Base-by-base conservation (phyloP, 2,888 invertebrate genomes). In the Zaprionus bogoriensis region DNA sequence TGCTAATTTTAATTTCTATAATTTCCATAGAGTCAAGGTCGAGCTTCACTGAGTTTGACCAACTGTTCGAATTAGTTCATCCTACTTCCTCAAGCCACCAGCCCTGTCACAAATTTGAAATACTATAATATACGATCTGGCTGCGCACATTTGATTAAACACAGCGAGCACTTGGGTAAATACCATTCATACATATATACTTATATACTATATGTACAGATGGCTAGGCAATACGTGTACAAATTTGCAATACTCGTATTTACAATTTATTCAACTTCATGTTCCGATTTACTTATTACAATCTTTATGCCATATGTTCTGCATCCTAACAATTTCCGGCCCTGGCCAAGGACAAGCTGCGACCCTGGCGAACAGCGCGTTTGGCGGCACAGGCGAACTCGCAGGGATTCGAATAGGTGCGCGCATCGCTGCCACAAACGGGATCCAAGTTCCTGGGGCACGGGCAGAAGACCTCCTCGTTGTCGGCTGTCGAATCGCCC, bases 401-500 rank as follows among this genome's bases (percentile, higher is more conserved):
- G 57, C 89, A 89, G 2, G 12, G 19, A 64, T 88, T 90, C 28
- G 55, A n/a, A 52, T 89, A 89, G 14, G 50, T 71, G 0, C 2
- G 2, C 5, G 42, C 22, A 20, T 81, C 60, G 19, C 64, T 62
- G 39, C 79, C 77, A 28, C 76, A 77, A 6, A 78, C 73, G 0
- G 23, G 53, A 0, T 50, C 32, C 12, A 55, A 30, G 39, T 39
- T 48, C 2, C 51, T 42, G 0, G 57, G 25, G 38, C 85, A 79
- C 2, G 42, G 17, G 36, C 75, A 74, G 4, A 28, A 0, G 0
- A 22, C 19, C 4, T 25, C 14, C 2, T 19, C 14, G 0, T 14
- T 20, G 5, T 22, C n/a, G 1, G n/a, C n/a, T n/a, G n/a, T n/a
- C n/a, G n/a, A n/a, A n/a, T n/a, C n/a, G n/a, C n/a, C n/a, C n/a